Conservation (phyloP, 2,797 vertebrate species). For the Urocyon cinereoargenteus region DNA sequence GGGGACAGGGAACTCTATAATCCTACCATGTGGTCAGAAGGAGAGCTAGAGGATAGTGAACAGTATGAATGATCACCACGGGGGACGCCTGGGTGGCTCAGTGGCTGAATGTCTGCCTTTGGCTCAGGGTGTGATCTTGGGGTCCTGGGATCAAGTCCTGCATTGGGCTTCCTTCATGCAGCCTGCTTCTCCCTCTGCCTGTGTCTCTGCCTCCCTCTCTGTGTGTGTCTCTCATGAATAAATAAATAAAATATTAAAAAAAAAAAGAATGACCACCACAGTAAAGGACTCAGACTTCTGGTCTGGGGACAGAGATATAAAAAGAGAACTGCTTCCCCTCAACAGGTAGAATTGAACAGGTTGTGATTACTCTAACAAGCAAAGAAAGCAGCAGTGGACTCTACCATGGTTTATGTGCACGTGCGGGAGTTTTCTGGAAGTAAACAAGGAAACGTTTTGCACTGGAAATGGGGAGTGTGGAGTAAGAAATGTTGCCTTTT, state of each 20-base stretch:
- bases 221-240: too few species aligned
- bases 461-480: neutral
- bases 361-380: neutral
- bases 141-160: too few species aligned
- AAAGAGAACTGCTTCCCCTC: neutral
- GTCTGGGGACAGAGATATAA: neutral
- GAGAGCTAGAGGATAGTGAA: neutral
- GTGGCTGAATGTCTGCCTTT: too few species aligned
- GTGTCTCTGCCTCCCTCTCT: too few species aligned
- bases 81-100: too few species aligned
- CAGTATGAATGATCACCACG: neutral
- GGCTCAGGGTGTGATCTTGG: too few species aligned
- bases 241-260: too few species aligned
- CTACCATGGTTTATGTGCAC: neutral
- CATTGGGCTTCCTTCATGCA: too few species aligned
- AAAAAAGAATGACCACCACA: neutral
- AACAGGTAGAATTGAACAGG: neutral
- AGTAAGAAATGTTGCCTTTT: neutral
- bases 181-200: too few species aligned
- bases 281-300: neutral
- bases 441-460: neutral
- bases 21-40: neutral
- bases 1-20: neutral
- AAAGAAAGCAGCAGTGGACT: neutral
- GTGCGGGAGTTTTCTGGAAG: neutral